phyloP scores from a whole-genome alignment of 2,797 vertebrate species.

The Orientallactaga sibirica region DNA sequence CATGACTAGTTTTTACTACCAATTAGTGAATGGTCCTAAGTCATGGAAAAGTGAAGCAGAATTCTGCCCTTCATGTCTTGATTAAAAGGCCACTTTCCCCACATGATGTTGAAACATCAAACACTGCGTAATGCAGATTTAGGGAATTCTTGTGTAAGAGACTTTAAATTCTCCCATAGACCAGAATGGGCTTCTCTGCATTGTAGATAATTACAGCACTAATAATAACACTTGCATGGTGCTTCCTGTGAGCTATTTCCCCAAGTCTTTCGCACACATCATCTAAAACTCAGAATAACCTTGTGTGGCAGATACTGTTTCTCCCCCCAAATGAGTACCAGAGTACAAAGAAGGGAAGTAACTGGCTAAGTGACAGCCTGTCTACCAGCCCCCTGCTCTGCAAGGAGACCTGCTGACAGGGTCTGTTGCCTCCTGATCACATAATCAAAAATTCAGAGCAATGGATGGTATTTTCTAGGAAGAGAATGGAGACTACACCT shows the following conservation, averaged over 20 bases:
- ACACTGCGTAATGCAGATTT: background rate
- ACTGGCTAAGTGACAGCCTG: background rate
- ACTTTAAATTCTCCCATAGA: background rate
- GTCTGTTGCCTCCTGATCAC: background rate
- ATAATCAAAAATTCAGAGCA: background rate
- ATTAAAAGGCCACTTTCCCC: constrained; percentile 10
- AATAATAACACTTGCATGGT: background rate
- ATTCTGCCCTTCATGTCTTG: background rate
- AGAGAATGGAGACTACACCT: constrained; percentile 94
- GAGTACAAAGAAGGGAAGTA: background rate
- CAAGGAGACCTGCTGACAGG: background rate
- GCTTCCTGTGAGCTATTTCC: background rate
- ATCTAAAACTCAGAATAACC: background rate
- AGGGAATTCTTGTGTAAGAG: background rate
- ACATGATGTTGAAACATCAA: background rate
- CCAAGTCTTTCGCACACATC: background rate
- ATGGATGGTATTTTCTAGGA: constrained; percentile 88
- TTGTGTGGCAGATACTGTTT: background rate
- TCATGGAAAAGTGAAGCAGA: background rate
- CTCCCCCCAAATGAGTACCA: background rate
- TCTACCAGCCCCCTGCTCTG: background rate
- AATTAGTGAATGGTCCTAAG: background rate
- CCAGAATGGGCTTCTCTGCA: background rate
- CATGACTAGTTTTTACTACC: background rate
- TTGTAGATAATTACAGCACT: background rate